Conservation (phyloP, 2,113 vertebrate genomes). For the Rhineura floridana region DNA sequence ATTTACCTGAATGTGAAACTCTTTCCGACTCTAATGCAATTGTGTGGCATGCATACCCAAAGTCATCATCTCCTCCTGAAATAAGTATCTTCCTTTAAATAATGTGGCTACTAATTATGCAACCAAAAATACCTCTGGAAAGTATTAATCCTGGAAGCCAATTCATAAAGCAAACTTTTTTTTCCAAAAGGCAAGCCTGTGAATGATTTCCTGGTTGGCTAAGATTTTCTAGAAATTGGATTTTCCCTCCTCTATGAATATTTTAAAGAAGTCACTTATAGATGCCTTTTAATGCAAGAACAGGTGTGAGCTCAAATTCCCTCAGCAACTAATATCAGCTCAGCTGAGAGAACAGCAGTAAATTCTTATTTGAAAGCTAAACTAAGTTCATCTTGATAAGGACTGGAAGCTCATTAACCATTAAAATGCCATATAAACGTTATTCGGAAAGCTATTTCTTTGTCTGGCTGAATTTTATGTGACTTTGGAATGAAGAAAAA, state of each 20-base stretch:
- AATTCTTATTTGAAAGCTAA: slow-evolving; percentile 61
- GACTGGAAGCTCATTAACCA: slow-evolving; percentile 61
- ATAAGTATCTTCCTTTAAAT: neutral
- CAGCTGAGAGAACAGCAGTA: slow-evolving; percentile 62
- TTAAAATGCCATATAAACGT: slow-evolving; percentile 57
- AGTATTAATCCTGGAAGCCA: neutral
- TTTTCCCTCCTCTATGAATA: slow-evolving; percentile 10
- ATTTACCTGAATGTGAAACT: slow-evolving; percentile 60
- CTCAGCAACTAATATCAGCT: slow-evolving; percentile 51
- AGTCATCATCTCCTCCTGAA: neutral
- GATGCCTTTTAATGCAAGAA: slow-evolving; percentile 55
- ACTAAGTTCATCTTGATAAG: slow-evolving; percentile 38
- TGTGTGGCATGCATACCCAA: neutral
- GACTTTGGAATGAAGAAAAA: slow-evolving; percentile 2
- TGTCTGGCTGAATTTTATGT: slow-evolving; percentile 1
- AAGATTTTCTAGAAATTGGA: neutral
- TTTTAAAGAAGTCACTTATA: slow-evolving; percentile 53
- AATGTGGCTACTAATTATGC: accelerated
- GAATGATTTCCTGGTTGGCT: neutral
- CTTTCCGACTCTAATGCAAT: slow-evolving; percentile 45
- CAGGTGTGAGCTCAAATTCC: slow-evolving; percentile 65
- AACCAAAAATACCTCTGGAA: neutral
- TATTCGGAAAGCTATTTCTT: neutral
- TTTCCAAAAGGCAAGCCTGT: neutral
- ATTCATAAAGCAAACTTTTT: neutral